Base-by-base conservation (phyloP, 2,888 invertebrate species). In the Ophraella communa region DNA sequence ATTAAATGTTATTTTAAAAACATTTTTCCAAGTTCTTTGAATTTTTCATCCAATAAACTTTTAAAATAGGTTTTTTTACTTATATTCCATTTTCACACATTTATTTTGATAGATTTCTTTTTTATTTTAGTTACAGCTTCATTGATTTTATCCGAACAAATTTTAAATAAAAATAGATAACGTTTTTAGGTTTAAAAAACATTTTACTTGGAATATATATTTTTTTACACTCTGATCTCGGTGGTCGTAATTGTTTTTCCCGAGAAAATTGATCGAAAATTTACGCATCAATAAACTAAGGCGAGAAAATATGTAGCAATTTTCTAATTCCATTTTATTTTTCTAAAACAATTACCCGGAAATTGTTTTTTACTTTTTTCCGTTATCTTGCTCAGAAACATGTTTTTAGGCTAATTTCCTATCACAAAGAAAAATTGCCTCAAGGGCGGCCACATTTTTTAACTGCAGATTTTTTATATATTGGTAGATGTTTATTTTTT, bases 181-280 rank as follows among this genome's bases (percentile, higher is more conserved):
- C 17, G 39, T 54, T 54, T 55, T 55, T 23, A 24, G 56, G 45
- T 45, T 30, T 56, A 56, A 18, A 27, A 24, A 51, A 51, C 17
- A 27, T 24, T 49, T 27, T 27, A 11, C n/a, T 27, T 27, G n/a
- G n/a, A n/a, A n/a, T n/a, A 23, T 23, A 23, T 21, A 4, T n/a
- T n/a, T 23, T 47, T 51, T 51, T 51, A 14, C 49, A 14, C 30
- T 23, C 27, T 27, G 49, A 17, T 51, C 49, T 51, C 27, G 49
- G 27, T 51, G 52, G 5, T 23, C 44, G 60, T 52, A 60, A 60
- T 60, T 60, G 60, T 60, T 60, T 60, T 53, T 51, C n/a, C n/a
- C 52, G 60, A 24, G 52, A 53, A 60, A 60, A 60, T 60, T 60
- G 60, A 60, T 60, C 42, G 60, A 60, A 60, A 60, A 60, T 60